A percentile compares a stretch with the other conserved stretches of the same genome.
Evolutionary conservation across 92 coral and sea anemone species (phyloP).

Genomic region (Micromussa lordhowensis): DNA sequence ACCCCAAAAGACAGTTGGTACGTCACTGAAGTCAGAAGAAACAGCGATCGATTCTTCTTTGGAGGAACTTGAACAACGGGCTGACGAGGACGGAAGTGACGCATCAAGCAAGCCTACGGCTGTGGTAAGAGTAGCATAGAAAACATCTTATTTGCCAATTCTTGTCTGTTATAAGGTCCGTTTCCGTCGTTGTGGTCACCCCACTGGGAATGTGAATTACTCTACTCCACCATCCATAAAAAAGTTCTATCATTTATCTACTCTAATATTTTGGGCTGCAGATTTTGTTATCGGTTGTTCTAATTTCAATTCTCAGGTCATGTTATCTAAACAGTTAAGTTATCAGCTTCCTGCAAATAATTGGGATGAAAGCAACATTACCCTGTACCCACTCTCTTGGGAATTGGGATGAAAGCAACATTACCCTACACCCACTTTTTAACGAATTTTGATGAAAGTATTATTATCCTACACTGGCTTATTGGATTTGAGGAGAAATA

Average conservation of each 20-base stretch:
- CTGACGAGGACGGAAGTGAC: neutral
- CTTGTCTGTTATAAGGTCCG: neutral
- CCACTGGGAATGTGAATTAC: neutral
- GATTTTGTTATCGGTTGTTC: too few relatives aligned
- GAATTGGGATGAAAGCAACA: too few relatives aligned
- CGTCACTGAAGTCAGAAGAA: slow-evolving; percentile 1
- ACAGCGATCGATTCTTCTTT: slow-evolving; percentile 43
- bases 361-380: neutral
- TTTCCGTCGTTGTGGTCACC: neutral
- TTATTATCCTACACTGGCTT: neutral
- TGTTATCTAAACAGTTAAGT: too few relatives aligned
- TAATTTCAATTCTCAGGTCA: too few relatives aligned
- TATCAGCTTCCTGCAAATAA: neutral
- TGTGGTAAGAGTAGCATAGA: slow-evolving; percentile 32
- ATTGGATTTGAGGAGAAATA: too few relatives aligned
- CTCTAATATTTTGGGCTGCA: too few relatives aligned
- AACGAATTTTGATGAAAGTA: neutral
- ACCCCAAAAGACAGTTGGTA: neutral
- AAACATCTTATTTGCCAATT: neutral
- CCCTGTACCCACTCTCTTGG: neutral
- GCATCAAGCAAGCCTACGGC: slow-evolving; percentile 1
- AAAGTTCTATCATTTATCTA: too few relatives aligned
- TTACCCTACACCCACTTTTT: neutral
- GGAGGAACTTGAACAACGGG: slow-evolving; percentile 24
- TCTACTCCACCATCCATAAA: neutral